Base-by-base conservation (phyloP, 2,797 vertebrate species). In the Microtus californicus region DNA sequence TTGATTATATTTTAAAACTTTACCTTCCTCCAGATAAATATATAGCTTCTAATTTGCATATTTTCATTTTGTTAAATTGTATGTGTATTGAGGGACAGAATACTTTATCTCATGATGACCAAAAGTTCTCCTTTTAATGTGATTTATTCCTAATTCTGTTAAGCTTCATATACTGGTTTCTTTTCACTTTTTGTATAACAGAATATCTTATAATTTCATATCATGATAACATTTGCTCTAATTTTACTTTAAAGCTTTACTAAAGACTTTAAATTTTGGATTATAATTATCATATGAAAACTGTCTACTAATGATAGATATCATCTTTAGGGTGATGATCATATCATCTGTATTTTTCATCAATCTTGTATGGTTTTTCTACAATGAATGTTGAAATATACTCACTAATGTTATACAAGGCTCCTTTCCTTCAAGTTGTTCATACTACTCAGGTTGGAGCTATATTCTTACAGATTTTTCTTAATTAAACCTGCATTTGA, bases 1-100 rank as follows among this genome's bases (percentile, higher is more conserved):
- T 98, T 98, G 97, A 98, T 98, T 98, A 95, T 97, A 97, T 97
- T 97, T 98, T 98, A 98, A 98, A 98, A 98, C 86, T 95, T 97
- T 98, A 97, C 96, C 95, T 98, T 98, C 98, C 96, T 97, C 87
- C 95, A 96, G 95, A 98, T 97, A 98, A 98, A 98, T 98, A 97
- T 92, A 97, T 69, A 87, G 78, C 71, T 48, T 98, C 37, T 25
- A 76, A 97, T 98, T 98, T 98, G 48, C 96, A 96, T 98, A 91
- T 11, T 95, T 97, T 96, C 96, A 92, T 87, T 93, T 97, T 96
- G 3, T 96, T 96, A 93, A 97, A 93, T 34, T 91, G 71, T 93
- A 17, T 95, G 73, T 69, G 31, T 94, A 89, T 90, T 94, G 82
- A 98, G 96, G 43, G 17, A 54, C 61, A 92, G 67, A 76, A 81